Evolutionary conservation across 37 sponge, comb jelly and placozoan genomes (phyloP).

Genomic region (Geodia barretti): DNA sequence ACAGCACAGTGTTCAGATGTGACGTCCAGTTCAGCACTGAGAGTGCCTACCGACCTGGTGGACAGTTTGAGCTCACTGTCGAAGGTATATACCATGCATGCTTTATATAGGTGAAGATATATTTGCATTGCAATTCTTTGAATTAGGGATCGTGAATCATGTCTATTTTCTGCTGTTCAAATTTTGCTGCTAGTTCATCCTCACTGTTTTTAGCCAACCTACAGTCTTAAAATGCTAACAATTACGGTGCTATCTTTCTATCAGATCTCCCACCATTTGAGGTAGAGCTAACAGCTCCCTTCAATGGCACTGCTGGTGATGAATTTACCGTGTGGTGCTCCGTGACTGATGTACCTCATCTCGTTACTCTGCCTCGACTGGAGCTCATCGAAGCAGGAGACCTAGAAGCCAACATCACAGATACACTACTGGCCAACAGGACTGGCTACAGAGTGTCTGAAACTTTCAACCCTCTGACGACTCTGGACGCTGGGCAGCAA

Average conservation of each 20-base stretch:
- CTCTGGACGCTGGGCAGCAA: not conserved
- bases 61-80: not conserved
- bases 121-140: too few relatives aligned
- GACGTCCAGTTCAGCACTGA: not conserved
- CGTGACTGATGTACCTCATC: not conserved
- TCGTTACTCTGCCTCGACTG: not conserved
- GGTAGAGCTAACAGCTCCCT: not conserved
- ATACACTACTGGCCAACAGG: not conserved
- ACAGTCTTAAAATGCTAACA: too few relatives aligned
- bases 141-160: too few relatives aligned
- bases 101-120: too few relatives aligned
- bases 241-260: not conserved
- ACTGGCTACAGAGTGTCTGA: not conserved
- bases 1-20: not conserved
- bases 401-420: too few relatives aligned
- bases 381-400: not conserved
- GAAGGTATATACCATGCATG: not conserved
- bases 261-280: not conserved
- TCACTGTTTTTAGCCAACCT: too few relatives aligned
- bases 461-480: not conserved
- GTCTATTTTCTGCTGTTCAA: too few relatives aligned
- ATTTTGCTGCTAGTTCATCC: too few relatives aligned
- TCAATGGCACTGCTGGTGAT: not conserved
- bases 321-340: not conserved
- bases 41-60: not conserved